Evolutionary conservation across 2,888 invertebrate genomes (phyloP).

Genomic region (Criorhina ranunculi): DNA sequence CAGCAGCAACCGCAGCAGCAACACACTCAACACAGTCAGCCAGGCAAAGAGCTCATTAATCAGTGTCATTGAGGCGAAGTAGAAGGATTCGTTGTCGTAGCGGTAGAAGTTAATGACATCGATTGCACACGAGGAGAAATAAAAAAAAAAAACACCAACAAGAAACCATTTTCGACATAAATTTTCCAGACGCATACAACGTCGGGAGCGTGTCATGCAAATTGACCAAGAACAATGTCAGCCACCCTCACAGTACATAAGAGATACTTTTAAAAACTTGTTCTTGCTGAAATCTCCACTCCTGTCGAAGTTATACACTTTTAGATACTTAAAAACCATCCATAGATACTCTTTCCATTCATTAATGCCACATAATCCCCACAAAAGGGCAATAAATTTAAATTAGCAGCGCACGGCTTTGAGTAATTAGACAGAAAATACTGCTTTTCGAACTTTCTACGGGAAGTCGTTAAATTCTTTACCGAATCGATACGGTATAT

Average conservation of each 20-base stretch:
- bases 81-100: conserved; percentile 70
- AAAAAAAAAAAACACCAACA: conserved; percentile 11
- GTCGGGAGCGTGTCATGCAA: conserved; percentile 66
- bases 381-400: conserved; percentile 58
- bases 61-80: conserved; percentile 73
- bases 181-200: conserved; percentile 52
- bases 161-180: conserved; percentile 52
- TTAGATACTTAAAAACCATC: conserved; percentile 49
- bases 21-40: neutral
- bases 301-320: neutral
- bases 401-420: conserved; percentile 54
- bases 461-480: conserved; percentile 47
- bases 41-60: conserved; percentile 68
- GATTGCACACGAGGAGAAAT: conserved; percentile 60
- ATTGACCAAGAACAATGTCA: conserved; percentile 65
- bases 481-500: conserved; percentile 46
- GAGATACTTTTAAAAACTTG: conserved; percentile 26
- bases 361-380: conserved; percentile 1
- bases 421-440: conserved; percentile 61
- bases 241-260: conserved; percentile 6
- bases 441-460: conserved; percentile 2
- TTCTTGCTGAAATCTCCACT: conserved; percentile 17
- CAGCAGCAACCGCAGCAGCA: conserved; percentile 41
- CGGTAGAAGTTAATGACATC: conserved; percentile 75
- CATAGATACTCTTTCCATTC: conserved; percentile 26